Base-by-base conservation (phyloP, 2,113 vertebrate genomes). In the Sardina pilchardus region DNA sequence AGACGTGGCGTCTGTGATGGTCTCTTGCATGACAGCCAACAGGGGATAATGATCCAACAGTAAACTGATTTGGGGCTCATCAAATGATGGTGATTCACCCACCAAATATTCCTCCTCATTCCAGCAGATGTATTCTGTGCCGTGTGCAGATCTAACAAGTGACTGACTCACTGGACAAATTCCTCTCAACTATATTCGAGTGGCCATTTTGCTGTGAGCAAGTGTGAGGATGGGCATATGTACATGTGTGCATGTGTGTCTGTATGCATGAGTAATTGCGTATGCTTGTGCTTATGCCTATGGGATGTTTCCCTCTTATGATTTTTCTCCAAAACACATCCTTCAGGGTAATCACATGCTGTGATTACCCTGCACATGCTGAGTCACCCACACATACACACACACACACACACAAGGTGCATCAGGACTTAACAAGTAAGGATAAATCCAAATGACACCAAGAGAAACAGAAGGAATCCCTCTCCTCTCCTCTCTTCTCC, bases 41-140 rank as follows among this genome's bases (percentile, higher is more conserved):
- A 63, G 59, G n/a, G 36, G 67, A 75, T 75, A 75, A 75, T 34
- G 67, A 67, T 67, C 67, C 67, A 75, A 30, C 59, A 63, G 7
- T 4, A n/a, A 21, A 63, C 26, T 34, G 67, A 75, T 75, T 34
- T 75, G 26, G 26, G 26, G 0, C 67, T 34, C 67, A 14, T 14
- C 10, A 75, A 75, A 75, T 34, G 67, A 75, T 9, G 26, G 67
- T 36, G 26, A 75, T 75, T 75, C 10, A 36, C 67, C 6, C 56
- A 59, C 17, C 56, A 19, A 59, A 59, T 2, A 59, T 59, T 59
- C 21, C 5, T 24, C 17, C n/a, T 67, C 5, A 21, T 21, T 59
- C 4, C 53, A 21, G 53, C 53, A 24, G 53, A 59, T 59, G 6
- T 26, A 30, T 2, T 3, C 14, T 48, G 47, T 48, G 47, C 47